A percentile compares a stretch with the other conserved stretches of the same genome.
These are phyloP conservation scores for Latheticus oryzae DNA, from an alignment of 2,888 invertebrate species.

Conservation along the genomic window DNA sequence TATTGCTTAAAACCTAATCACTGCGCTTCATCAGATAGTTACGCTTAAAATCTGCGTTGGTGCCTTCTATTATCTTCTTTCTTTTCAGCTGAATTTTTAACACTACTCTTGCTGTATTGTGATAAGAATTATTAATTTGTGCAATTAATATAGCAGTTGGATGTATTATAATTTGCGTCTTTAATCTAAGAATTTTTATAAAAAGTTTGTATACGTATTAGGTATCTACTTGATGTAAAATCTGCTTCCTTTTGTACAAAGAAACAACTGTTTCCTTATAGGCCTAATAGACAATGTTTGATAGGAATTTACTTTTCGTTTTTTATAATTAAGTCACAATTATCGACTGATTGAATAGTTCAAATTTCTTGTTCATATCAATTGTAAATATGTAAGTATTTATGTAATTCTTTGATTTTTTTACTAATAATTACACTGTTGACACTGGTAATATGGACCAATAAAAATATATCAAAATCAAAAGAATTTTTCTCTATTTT, in stretches of 20 bases:
- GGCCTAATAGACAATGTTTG: conserved; percentile 23
- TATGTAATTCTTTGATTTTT: conserved; percentile 46
- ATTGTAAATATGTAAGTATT: conserved; percentile 44
- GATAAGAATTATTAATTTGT: too few species aligned
- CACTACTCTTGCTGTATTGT: too few species aligned
- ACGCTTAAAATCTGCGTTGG: conserved; percentile 44
- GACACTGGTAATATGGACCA: conserved; percentile 56
- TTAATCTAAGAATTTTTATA: too few species aligned
- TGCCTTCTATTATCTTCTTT: conserved; percentile 39
- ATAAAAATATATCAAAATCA: conserved; percentile 39
- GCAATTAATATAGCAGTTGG: too few species aligned
- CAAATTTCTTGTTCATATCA: conserved; percentile 46
- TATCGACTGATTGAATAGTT: conserved; percentile 46
- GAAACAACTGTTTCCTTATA: conserved; percentile 35
- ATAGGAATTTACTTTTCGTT: conserved; percentile 1
- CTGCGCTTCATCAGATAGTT: conserved; percentile 37
- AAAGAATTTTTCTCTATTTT: background rate
- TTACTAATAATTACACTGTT: conserved; percentile 48
- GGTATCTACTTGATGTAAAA: conserved; percentile 1
- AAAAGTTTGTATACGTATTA: conserved; percentile 12
- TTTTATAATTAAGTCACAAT: conserved; percentile 11
- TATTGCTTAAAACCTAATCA: conserved; percentile 26
- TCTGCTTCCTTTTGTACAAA: conserved; percentile 41
- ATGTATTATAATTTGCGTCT: too few species aligned
- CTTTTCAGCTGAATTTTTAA: conserved; percentile 1